Percentiles rank a stretch among this genome's conserved stretches.
Conservation (phyloP, 92 coral and sea anemone species). For the Meandrina meandrites region DNA sequence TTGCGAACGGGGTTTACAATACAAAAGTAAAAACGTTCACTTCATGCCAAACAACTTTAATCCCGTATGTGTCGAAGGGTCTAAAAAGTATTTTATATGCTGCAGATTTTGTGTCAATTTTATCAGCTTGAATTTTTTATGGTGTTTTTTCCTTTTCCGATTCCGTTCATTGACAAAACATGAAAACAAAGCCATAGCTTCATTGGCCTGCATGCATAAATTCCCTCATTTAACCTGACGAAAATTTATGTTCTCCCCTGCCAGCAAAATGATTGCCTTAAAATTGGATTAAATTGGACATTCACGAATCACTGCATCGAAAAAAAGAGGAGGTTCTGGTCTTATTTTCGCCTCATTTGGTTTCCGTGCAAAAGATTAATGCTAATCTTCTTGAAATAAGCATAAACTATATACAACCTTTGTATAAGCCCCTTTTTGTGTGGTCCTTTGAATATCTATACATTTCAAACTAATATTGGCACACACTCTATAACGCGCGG, state of each 20-base stretch:
- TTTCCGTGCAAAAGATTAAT: conserved; percentile 51
- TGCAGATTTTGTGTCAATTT: background rate
- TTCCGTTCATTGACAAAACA: conserved; percentile 14
- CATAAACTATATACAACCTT: conserved; percentile 22
- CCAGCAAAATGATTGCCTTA: background rate
- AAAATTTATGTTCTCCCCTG: background rate
- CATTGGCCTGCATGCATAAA: background rate
- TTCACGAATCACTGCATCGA: conserved; percentile 8
- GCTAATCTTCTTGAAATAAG: conserved; percentile 41
- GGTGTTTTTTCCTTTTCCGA: background rate
- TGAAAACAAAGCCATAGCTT: conserved; percentile 16
- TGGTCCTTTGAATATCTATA: conserved; percentile 20
- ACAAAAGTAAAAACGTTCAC: background rate
- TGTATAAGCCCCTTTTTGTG: conserved; percentile 42
- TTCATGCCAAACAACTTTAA: background rate
- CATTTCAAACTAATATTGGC: conserved; percentile 20
- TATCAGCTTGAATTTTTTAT: background rate
- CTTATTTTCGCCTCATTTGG: conserved; percentile 26
- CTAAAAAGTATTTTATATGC: background rate
- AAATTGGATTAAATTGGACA: conserved; percentile 13
- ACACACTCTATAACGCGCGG: conserved; percentile 15
- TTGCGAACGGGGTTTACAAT: background rate
- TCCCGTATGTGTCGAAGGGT: too few species aligned
- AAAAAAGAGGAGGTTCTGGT: conserved; percentile 25
- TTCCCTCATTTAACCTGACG: too few species aligned